A percentile compares a stretch with the other conserved stretches of the same genome.
Evolutionary conservation across 2,113 vertebrate species (phyloP).

Genomic region (Hydrochoerus hydrochaeris): DNA sequence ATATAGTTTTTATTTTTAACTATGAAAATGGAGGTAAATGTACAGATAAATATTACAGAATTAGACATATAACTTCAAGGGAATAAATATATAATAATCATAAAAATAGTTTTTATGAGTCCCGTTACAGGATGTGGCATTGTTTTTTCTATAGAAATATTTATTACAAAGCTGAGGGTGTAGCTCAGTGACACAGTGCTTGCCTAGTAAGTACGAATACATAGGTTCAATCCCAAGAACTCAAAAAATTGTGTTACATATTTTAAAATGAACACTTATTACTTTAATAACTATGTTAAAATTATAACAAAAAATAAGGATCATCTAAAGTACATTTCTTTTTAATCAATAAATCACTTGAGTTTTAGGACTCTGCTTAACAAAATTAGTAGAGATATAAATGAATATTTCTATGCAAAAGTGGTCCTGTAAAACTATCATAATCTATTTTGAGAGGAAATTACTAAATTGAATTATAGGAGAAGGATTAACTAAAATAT

Average conservation of each 20-base stretch:
- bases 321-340: neutral
- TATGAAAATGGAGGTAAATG: neutral
- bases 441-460: constrained; percentile 6
- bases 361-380: neutral
- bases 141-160: constrained; percentile 9
- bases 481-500: constrained; percentile 24
- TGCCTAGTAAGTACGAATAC: neutral
- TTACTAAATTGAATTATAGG: neutral
- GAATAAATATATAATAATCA: constrained; percentile 43
- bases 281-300: neutral
- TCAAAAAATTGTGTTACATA: neutral
- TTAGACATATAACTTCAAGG: neutral
- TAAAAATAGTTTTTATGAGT: constrained; percentile 18
- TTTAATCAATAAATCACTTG: neutral
- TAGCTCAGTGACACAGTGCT: neutral
- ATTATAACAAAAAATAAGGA: neutral
- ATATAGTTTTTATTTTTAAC: neutral
- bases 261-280: neutral
- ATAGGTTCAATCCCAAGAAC: neutral
- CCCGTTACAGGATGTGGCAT: neutral
- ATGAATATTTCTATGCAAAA: constrained; percentile 27
- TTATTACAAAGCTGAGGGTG: neutral
- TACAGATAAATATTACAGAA: neutral
- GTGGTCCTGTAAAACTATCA: neutral
- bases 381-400: neutral